Percentiles rank a stretch among this genome's conserved stretches.
phyloP scores from a whole-genome alignment of 53 echinoderm and acorn worm species.

The Crossaster papposus region DNA sequence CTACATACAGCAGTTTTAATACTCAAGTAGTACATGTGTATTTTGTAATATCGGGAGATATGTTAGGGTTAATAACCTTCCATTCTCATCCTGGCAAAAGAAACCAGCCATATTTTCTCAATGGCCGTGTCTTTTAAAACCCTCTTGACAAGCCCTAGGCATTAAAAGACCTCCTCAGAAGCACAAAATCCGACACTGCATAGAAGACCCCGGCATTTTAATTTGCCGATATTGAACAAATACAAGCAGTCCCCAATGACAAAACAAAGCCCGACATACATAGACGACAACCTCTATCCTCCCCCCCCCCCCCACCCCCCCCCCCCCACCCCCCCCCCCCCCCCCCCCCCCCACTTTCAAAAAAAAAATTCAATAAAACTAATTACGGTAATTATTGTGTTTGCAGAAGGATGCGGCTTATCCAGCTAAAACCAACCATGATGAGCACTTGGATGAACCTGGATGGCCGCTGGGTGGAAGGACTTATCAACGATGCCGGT shows the following conservation, averaged over 20 bases:
- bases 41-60: too few species aligned
- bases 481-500: neutral
- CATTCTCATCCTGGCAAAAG: neutral
- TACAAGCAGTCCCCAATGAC: neutral
- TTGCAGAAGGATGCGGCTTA: neutral
- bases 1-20: too few species aligned
- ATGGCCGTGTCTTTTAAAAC: neutral
- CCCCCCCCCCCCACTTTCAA: too few species aligned
- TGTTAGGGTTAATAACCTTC: neutral
- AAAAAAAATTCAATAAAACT: conserved; percentile 37
- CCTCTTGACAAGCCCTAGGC: neutral
- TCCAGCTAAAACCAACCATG: neutral
- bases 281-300: neutral
- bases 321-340: too few species aligned
- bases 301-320: too few species aligned
- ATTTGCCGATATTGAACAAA: conserved; percentile 33
- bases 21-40: too few species aligned
- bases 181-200: neutral
- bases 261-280: neutral
- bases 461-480: neutral
- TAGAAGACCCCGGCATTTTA: conserved; percentile 1
- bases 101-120: neutral
- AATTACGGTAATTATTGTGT: conserved; percentile 51
- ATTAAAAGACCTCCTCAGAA: neutral
- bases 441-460: conserved; percentile 10